Conservation (phyloP, 1,140 invertebrate genomes). For the Drosophila quadrilineata region DNA sequence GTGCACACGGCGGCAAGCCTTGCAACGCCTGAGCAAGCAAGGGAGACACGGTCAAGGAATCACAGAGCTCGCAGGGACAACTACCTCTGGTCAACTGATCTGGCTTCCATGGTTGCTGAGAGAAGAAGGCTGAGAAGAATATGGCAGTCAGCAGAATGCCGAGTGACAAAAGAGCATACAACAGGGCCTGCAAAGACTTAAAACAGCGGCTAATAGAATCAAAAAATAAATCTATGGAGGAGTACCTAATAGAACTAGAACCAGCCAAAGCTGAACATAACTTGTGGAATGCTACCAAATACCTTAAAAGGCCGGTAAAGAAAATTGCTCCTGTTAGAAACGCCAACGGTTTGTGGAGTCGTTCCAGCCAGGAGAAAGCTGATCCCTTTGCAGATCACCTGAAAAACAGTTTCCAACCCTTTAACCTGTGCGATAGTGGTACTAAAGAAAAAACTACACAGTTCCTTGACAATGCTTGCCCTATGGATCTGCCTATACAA, state of each 20-base stretch:
- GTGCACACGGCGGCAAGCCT: background rate
- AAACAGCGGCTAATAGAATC: background rate
- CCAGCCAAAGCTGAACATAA: background rate
- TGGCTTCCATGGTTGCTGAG: background rate
- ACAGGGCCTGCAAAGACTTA: background rate
- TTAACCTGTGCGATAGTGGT: background rate
- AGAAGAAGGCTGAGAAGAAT: background rate
- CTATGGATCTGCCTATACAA: background rate
- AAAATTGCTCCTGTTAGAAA: background rate
- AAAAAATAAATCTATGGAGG: background rate
- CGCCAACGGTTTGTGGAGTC: background rate
- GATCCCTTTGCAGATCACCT: background rate
- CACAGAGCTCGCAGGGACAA: background rate
- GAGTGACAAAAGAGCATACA: background rate
- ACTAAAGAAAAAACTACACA: background rate
- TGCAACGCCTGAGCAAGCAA: background rate
- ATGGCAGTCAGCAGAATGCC: background rate
- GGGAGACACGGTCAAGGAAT: background rate
- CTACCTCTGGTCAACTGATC: background rate
- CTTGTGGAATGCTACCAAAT: background rate
- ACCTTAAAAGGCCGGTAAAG: background rate
- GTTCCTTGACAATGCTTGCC: background rate
- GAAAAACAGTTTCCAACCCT: background rate
- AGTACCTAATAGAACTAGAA: background rate
- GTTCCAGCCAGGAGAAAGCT: background rate